Conservation (phyloP, 2,888 invertebrate species). For the Drosophila paranaensis region DNA sequence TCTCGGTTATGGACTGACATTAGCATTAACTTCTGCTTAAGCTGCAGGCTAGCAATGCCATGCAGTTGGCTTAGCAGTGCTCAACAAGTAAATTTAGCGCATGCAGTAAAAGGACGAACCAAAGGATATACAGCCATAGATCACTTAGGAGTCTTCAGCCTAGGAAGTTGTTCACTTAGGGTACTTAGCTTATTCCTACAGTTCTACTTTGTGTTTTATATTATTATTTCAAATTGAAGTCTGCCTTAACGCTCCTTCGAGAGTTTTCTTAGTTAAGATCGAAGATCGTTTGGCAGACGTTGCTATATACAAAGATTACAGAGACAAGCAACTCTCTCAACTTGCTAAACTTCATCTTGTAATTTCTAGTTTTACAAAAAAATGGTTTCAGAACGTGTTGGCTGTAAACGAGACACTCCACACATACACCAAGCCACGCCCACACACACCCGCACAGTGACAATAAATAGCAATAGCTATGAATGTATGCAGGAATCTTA, state of each 20-base stretch:
- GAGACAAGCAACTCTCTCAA: not conserved
- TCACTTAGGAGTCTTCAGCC: not conserved
- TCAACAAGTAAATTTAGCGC: too few relatives aligned
- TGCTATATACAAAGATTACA: not conserved
- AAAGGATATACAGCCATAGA: not conserved
- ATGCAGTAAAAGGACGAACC: not conserved
- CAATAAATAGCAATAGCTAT: slow-evolving; percentile 29
- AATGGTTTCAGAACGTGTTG: slow-evolving; percentile 50
- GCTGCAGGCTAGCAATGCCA: not conserved
- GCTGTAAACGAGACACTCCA: slow-evolving; percentile 31
- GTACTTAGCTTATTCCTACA: too few relatives aligned
- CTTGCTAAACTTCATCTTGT: slow-evolving; percentile 23
- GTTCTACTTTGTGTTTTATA: too few relatives aligned
- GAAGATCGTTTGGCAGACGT: not conserved
- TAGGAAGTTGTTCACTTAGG: not conserved
- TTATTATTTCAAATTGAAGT: too few relatives aligned
- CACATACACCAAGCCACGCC: slow-evolving; percentile 13
- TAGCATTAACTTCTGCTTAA: not conserved
- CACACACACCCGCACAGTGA: slow-evolving; percentile 10
- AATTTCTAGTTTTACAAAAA: slow-evolving; percentile 26
- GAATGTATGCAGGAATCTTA: slow-evolving; percentile 59
- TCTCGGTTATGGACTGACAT: not conserved
- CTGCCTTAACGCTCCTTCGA: too few relatives aligned
- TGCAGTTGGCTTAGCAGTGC: not conserved
- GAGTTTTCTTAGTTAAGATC: too few relatives aligned